These are phyloP conservation scores for Acronicta alni DNA, from an alignment of 2,888 invertebrate genomes.

Conservation along the genomic window DNA sequence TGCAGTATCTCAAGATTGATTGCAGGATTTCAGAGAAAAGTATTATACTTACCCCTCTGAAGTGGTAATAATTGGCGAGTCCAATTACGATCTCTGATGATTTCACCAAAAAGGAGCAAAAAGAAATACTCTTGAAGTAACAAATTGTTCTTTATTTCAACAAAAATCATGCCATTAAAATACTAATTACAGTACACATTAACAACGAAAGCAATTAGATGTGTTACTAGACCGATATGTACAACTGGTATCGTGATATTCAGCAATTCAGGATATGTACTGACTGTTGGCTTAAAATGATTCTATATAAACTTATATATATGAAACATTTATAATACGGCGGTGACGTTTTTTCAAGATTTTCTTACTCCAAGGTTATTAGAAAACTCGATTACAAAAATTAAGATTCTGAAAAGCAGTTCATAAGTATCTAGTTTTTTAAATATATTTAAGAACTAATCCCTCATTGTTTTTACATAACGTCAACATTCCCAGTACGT, in stretches of 20 bases:
- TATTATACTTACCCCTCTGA: too few relatives aligned
- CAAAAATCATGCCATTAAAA: slow-evolving; percentile 72
- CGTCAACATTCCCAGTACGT: slow-evolving; percentile 49
- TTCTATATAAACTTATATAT: slow-evolving; percentile 28
- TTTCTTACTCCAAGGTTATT: slow-evolving; percentile 22
- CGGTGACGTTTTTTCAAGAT: slow-evolving; percentile 20
- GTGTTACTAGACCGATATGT: slow-evolving; percentile 69
- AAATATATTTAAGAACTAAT: slow-evolving; percentile 35
- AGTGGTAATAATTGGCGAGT: too few relatives aligned
- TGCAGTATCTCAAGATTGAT: too few relatives aligned
- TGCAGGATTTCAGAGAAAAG: too few relatives aligned
- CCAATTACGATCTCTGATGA: too few relatives aligned
- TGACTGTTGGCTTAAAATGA: slow-evolving; percentile 30
- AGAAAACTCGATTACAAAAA: slow-evolving; percentile 52
- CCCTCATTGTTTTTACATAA: slow-evolving; percentile 44
- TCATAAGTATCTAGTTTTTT: slow-evolving; percentile 36
- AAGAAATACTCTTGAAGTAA: slow-evolving; percentile 59
- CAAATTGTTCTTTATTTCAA: slow-evolving; percentile 77
- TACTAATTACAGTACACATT: slow-evolving; percentile 75
- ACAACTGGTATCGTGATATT: slow-evolving; percentile 65
- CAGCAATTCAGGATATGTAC: slow-evolving; percentile 61
- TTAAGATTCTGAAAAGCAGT: slow-evolving; percentile 47
- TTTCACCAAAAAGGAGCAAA: slow-evolving; percentile 12
- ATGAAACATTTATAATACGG: slow-evolving; percentile 11
- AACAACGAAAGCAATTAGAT: slow-evolving; percentile 76